These are phyloP conservation scores for Acomys russatus DNA, from an alignment of 2,797 vertebrate genomes.

Conservation along the genomic window DNA sequence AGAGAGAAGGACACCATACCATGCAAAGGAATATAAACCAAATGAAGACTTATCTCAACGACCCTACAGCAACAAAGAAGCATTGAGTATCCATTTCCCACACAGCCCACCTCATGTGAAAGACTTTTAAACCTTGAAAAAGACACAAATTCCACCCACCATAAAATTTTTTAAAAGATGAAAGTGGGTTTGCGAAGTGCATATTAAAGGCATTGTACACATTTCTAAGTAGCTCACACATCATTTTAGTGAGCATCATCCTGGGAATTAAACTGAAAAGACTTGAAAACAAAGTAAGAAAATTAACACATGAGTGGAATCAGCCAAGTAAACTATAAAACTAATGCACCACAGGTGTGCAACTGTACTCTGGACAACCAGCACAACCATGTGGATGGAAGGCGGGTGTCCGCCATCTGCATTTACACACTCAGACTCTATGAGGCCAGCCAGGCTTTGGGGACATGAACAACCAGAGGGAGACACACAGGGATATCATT, in stretches of 20 bases:
- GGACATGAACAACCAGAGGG: not conserved
- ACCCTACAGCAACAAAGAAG: constrained; percentile 12
- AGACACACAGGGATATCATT: not conserved
- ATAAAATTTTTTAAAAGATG: not conserved
- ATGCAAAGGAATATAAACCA: not conserved
- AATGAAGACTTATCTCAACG: not conserved
- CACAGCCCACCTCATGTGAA: not conserved
- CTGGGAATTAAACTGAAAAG: not conserved
- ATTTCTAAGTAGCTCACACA: not conserved
- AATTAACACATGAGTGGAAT: not conserved
- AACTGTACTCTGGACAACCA: not conserved
- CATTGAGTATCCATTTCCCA: constrained; percentile 25
- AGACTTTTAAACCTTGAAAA: constrained; percentile 54
- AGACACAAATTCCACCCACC: not conserved
- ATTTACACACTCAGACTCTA: not conserved
- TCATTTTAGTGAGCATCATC: constrained; percentile 19
- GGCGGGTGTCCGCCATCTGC: not conserved
- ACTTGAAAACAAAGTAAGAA: not conserved
- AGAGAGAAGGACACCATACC: not conserved
- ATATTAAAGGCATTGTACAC: not conserved
- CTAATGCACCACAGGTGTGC: not conserved
- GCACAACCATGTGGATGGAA: not conserved
- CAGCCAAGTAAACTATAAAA: not conserved
- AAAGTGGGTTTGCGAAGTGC: not conserved
- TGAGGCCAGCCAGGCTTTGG: not conserved